A percentile compares a stretch with the other conserved stretches of the same genome.
phyloP scores from a whole-genome alignment of 2,113 vertebrate species.

The Spermophilus dauricus region DNA sequence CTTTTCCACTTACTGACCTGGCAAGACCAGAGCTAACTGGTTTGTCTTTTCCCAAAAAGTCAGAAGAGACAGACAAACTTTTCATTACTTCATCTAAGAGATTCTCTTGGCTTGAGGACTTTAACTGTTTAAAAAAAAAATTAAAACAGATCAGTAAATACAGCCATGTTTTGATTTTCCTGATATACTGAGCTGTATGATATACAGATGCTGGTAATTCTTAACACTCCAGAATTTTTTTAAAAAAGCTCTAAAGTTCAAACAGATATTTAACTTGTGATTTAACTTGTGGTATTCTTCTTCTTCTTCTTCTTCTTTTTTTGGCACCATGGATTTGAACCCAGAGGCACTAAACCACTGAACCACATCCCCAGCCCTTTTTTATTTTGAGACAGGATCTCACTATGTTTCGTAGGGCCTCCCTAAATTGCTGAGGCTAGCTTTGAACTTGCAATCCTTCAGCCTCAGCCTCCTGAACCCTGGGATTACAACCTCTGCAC shows the following conservation, averaged over 20 bases:
- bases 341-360: too few species aligned
- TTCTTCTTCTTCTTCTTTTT: neutral
- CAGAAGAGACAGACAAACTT: constrained; percentile 91
- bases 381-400: too few species aligned
- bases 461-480: too few species aligned
- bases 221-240: neutral
- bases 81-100: constrained; percentile 95
- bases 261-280: constrained; percentile 47
- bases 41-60: constrained; percentile 91
- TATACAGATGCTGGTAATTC: constrained; percentile 15
- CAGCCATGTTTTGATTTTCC: neutral
- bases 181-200: neutral
- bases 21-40: constrained; percentile 90
- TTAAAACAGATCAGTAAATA: neutral
- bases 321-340: too few species aligned
- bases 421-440: too few species aligned
- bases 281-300: constrained; percentile 16
- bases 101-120: constrained; percentile 95
- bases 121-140: constrained; percentile 82
- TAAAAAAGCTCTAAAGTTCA: neutral
- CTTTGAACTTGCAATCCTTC: too few species aligned
- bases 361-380: too few species aligned
- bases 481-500: too few species aligned
- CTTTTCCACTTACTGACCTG: constrained; percentile 93
- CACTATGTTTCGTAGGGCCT: too few species aligned